phyloP scores from a whole-genome alignment of 1,140 invertebrate species.

The Drosophila nigrodunni region DNA sequence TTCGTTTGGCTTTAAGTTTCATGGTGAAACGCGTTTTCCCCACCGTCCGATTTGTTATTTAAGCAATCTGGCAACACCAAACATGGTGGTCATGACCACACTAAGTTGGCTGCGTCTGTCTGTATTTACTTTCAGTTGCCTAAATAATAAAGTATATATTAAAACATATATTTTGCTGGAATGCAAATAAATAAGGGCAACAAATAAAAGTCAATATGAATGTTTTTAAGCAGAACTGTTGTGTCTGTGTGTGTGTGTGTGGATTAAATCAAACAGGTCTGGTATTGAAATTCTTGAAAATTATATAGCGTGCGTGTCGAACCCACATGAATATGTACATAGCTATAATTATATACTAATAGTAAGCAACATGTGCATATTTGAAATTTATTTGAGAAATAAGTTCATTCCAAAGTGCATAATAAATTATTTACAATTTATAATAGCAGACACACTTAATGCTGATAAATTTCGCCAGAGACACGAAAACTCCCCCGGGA shows the following conservation, averaged over 20 bases:
- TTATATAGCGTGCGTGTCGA: background rate
- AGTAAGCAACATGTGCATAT: background rate
- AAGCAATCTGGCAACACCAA: background rate
- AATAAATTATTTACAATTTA: background rate
- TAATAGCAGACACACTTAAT: background rate
- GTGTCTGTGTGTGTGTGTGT: slow-evolving; percentile 1
- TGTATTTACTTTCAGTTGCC: background rate
- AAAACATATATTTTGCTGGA: background rate
- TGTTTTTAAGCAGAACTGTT: slow-evolving; percentile 22
- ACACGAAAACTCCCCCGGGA: background rate
- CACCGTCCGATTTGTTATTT: background rate
- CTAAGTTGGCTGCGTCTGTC: background rate
- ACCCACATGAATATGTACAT: slow-evolving; percentile 9
- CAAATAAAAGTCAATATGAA: background rate
- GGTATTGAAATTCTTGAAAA: slow-evolving; percentile 8
- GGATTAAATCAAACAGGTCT: slow-evolving; percentile 2
- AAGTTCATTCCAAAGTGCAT: background rate
- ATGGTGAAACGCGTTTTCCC: background rate
- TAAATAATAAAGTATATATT: background rate
- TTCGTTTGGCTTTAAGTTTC: background rate
- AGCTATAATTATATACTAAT: slow-evolving; percentile 2
- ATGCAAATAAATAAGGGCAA: background rate
- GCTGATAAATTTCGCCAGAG: background rate
- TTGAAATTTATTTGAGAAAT: background rate
- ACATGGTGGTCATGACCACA: background rate